Evolutionary conservation across 2,113 vertebrate species (phyloP).

Genomic region (Camelus dromedarius): DNA sequence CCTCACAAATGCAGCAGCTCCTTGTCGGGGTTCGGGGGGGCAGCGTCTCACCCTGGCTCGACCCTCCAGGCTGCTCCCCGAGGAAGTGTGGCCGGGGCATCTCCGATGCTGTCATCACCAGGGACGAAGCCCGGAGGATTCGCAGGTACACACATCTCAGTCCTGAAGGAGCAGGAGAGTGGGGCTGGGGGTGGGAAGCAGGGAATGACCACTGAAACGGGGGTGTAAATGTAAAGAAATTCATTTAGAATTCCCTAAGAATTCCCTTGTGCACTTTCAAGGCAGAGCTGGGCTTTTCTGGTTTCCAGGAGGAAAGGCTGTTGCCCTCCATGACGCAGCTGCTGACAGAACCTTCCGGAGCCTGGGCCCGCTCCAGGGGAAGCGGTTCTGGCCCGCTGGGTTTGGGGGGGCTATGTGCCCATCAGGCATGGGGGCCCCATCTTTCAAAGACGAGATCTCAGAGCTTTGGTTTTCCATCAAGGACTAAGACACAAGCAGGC

Average conservation of each 20-base stretch:
- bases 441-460: background rate
- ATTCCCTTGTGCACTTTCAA: background rate
- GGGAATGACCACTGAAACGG: background rate
- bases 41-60: background rate
- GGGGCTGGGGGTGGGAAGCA: background rate
- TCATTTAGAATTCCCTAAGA: accelerated
- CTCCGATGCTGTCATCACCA: conserved; percentile 90
- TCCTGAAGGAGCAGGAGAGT: accelerated
- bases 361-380: background rate
- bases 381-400: background rate
- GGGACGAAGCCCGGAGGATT: conserved; percentile 90
- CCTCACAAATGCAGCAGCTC: background rate
- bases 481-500: background rate
- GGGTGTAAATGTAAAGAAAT: background rate
- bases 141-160: conserved; percentile 84
- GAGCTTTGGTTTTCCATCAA: background rate
- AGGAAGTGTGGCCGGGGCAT: conserved; percentile 94
- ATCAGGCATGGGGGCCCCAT: background rate
- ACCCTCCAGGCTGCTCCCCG: conserved; percentile 94
- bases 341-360: background rate
- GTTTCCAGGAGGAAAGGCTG: background rate
- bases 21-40: accelerated
- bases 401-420: background rate
- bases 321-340: background rate
- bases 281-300: background rate